Evolutionary conservation across 2,113 vertebrate genomes (phyloP).

Genomic region (Eidolon helvum): DNA sequence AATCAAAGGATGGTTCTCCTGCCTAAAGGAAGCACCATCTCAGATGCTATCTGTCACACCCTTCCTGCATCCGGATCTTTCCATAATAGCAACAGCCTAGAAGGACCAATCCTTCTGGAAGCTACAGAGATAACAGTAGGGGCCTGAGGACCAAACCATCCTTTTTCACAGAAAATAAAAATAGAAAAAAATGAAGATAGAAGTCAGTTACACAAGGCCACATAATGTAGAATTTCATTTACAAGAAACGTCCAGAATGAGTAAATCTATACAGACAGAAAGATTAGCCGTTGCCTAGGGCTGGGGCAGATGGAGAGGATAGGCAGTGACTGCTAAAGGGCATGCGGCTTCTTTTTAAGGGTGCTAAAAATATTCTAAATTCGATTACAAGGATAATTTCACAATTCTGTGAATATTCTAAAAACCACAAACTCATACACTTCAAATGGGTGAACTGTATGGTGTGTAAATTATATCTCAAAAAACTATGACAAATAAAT

Average conservation of each 20-base stretch:
- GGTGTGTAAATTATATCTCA: neutral
- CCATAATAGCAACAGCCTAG: neutral
- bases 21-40: too few relatives aligned
- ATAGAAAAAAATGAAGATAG: neutral
- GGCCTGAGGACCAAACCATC: neutral
- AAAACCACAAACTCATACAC: neutral
- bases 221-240: neutral
- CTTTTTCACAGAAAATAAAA: neutral
- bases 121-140: neutral
- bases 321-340: neutral
- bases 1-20: neutral
- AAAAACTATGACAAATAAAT: neutral
- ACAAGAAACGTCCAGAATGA: neutral
- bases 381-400: neutral
- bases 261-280: neutral
- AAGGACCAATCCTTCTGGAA: neutral
- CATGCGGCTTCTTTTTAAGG: neutral
- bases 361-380: neutral
- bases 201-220: neutral
- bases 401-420: neutral
- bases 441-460: neutral
- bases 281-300: neutral
- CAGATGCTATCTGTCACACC: neutral
- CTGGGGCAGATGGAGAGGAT: neutral
- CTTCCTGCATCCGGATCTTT: neutral